These are phyloP conservation scores for Mycetomoellerius zeteki DNA, from an alignment of 1,140 invertebrate species.

Conservation along the genomic window DNA sequence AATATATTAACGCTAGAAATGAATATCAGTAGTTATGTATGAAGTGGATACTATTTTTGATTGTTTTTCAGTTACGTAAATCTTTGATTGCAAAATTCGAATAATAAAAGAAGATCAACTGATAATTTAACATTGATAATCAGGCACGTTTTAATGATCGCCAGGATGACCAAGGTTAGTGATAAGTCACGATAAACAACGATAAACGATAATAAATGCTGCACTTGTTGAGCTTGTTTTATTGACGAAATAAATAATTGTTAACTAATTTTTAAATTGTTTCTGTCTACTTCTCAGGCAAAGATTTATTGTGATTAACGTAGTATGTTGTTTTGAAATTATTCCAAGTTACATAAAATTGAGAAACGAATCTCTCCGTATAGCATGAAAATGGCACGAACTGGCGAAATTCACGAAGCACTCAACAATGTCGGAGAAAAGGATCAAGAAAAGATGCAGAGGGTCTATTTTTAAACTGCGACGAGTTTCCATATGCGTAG, in stretches of 20 bases:
- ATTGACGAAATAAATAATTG: background rate
- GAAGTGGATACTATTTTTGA: background rate
- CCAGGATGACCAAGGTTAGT: background rate
- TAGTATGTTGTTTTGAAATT: background rate
- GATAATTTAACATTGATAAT: background rate
- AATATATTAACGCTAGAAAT: conserved; percentile 1
- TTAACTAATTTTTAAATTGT: background rate
- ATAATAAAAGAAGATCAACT: background rate
- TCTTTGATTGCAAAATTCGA: background rate
- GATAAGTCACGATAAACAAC: conserved; percentile 12
- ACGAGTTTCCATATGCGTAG: conserved; percentile 53
- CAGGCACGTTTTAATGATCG: background rate
- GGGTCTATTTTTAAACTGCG: conserved; percentile 66
- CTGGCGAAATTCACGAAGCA: background rate
- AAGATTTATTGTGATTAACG: conserved; percentile 19
- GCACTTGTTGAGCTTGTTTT: conserved; percentile 14
- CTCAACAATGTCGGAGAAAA: background rate
- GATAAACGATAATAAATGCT: background rate
- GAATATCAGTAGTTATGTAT: background rate
- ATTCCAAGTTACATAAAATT: background rate
- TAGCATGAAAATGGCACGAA: conserved; percentile 13
- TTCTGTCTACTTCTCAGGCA: background rate
- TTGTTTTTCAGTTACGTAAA: background rate
- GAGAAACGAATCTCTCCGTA: background rate
- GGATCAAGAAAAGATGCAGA: conserved; percentile 54